Evolutionary conservation across 2,888 invertebrate genomes (phyloP), one percentile per base, ranked within the genome.

Genomic region (Eilema depressum): DNA sequence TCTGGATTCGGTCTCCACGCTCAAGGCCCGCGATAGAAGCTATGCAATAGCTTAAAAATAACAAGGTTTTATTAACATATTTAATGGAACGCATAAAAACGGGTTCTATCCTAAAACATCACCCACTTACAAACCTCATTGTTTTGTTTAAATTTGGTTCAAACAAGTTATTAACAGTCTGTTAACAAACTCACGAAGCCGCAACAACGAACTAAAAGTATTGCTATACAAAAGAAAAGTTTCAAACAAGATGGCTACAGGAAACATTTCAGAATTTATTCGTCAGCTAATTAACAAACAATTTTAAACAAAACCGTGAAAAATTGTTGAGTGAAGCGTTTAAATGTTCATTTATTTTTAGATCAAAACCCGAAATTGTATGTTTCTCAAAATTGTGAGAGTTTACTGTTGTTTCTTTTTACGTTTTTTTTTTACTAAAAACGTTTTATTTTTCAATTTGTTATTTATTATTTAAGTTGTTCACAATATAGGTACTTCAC

Each of bases 131-230:
- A 17, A 47, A 20, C 20, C n/a, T 3, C 10, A 53, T 53, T n/a
- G 8, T 53, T 53, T 53, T 53, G 53, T 53, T 47, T n/a, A 53
- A 53, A 53, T 53, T 53, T 53, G 53, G 53, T 53, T 53, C 53
- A 53, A 53, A 53, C 53, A 53, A n/a, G 53, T 8, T 53, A 53
- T 53, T 53, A 20, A 53, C 47, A 47, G 17, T 20, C 53, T 53
- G 53, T 53, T 53, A n/a, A 53, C 53, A 53, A 53, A 53, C n/a
- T 53, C 53, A 53, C 53, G 53, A 53, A 53, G 53, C 53, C 53
- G 10, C 53, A 53, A n/a, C 53, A n/a, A n/a, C 53, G n/a, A 53
- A 53, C 53, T 53, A 53, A 53, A 53, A 53, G 53, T 53, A n/a
- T 53, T 20, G 53, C 53, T n/a, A 10, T 53, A 53, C 53, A 53